Percentiles rank a stretch among this genome's conserved stretches.
These are phyloP conservation scores for Dascillus cervinus DNA, from an alignment of 2,888 invertebrate species.

Conservation along the genomic window DNA sequence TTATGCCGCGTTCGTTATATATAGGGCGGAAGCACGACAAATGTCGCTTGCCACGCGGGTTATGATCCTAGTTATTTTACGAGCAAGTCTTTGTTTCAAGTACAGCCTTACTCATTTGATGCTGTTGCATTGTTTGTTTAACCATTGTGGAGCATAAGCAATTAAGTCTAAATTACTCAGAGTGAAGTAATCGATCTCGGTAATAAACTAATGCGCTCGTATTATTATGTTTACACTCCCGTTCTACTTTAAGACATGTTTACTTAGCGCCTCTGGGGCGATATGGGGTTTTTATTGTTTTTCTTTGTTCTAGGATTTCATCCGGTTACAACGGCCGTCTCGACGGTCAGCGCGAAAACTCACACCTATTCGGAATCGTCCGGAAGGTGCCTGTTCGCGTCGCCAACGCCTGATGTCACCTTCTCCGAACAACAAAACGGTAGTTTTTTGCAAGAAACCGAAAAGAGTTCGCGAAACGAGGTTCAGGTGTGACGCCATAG, in stretches of 20 bases:
- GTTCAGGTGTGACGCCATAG: slow-evolving; percentile 62
- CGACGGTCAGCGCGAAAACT: slow-evolving; percentile 44
- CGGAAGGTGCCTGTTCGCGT: slow-evolving; percentile 15
- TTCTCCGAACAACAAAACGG: slow-evolving; percentile 29
- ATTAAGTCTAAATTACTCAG: slow-evolving; percentile 26
- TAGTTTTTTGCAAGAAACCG: slow-evolving; percentile 28
- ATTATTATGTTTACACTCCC: slow-evolving; percentile 14
- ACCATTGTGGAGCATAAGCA: slow-evolving; percentile 22
- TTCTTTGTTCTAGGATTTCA: slow-evolving; percentile 47
- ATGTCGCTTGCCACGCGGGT: slow-evolving; percentile 21
- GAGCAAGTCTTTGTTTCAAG: slow-evolving; percentile 13
- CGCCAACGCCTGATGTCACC: slow-evolving; percentile 33
- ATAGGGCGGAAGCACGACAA: slow-evolving; percentile 21
- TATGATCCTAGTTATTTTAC: slow-evolving; percentile 22
- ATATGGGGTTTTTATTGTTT: neutral
- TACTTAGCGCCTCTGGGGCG: neutral
- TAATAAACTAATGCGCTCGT: slow-evolving; percentile 25
- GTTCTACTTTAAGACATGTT: slow-evolving; percentile 4
- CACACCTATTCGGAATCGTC: slow-evolving; percentile 29
- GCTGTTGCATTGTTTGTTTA: slow-evolving; percentile 21
- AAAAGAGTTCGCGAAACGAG: slow-evolving; percentile 41
- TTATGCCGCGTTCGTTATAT: slow-evolving; percentile 17
- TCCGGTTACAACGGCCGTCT: slow-evolving; percentile 49
- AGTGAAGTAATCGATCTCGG: slow-evolving; percentile 23
- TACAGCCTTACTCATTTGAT: slow-evolving; percentile 14